These are phyloP conservation scores for Hylaea fasciaria DNA, from an alignment of 2,888 invertebrate genomes.

Conservation along the genomic window DNA sequence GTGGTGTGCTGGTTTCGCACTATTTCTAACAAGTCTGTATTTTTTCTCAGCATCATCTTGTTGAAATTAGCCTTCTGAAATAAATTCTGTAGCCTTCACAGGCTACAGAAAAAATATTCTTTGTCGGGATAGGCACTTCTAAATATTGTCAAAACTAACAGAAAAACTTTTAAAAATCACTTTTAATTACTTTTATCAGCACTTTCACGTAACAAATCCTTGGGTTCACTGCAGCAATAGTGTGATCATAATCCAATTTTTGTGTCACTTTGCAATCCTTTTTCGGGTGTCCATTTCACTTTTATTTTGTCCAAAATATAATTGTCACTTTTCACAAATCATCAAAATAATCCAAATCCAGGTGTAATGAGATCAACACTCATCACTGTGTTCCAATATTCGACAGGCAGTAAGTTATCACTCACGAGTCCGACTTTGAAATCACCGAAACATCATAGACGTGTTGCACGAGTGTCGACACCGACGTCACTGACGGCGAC, in stretches of 20 bases:
- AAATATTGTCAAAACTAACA: conserved; percentile 52
- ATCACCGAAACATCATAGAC: conserved; percentile 83
- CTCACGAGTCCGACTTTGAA: conserved; percentile 81
- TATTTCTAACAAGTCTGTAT: conserved; percentile 17
- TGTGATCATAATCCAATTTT: conserved; percentile 70
- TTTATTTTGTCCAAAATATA: conserved; percentile 58
- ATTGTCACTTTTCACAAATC: conserved; percentile 77
- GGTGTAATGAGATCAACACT: conserved; percentile 74
- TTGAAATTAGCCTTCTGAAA: conserved; percentile 1
- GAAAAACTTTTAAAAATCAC: conserved; percentile 50
- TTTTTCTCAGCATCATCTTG: conserved; percentile 16
- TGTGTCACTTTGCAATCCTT: conserved; percentile 76
- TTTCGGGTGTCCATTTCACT: conserved; percentile 76
- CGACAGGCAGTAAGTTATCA: conserved; percentile 84
- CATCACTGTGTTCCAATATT: conserved; percentile 89
- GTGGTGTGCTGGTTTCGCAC: conserved; percentile 46
- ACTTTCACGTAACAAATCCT: conserved; percentile 65
- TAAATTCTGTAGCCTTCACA: background rate
- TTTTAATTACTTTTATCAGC: conserved; percentile 65
- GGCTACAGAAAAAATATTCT: conserved; percentile 13
- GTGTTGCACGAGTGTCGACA: conserved; percentile 83
- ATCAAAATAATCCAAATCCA: conserved; percentile 78
- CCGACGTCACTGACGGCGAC: conserved; percentile 82
- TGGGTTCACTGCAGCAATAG: conserved; percentile 58
- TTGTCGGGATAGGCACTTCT: conserved; percentile 44